A percentile compares a stretch with the other conserved stretches of the same genome.
Evolutionary conservation across 2,888 invertebrate species (phyloP).

Genomic region (Parasteatoda lunata): DNA sequence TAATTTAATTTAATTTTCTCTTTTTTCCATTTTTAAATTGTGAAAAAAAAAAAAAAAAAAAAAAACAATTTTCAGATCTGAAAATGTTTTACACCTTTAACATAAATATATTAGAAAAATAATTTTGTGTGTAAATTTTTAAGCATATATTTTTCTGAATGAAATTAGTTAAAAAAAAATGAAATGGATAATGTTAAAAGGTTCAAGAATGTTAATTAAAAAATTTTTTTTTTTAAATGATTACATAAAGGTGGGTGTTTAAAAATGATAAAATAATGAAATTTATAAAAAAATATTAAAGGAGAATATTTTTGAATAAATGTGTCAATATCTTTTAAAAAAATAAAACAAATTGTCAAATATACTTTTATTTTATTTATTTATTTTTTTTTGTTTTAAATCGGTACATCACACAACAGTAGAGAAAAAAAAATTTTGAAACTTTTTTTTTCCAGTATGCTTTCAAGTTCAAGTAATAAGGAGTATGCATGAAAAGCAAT

Average conservation of each 20-base stretch:
- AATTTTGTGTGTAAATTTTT: too few relatives aligned
- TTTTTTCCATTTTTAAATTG: too few relatives aligned
- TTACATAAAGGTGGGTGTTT: background rate
- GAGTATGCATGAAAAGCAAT: constrained; percentile 3
- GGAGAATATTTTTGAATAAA: background rate
- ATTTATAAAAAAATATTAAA: background rate
- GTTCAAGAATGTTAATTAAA: background rate
- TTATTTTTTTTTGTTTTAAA: background rate
- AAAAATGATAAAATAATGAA: background rate
- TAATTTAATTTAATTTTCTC: too few relatives aligned
- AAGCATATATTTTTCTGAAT: too few relatives aligned
- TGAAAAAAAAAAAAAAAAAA: too few relatives aligned
- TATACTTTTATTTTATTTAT: constrained; percentile 5
- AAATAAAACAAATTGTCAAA: background rate
- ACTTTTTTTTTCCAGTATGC: background rate
- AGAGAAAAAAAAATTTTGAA: background rate
- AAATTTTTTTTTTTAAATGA: background rate
- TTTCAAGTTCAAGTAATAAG: background rate
- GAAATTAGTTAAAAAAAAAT: too few relatives aligned
- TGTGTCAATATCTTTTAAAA: background rate
- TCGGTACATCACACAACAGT: constrained; percentile 2
- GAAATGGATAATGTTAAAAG: too few relatives aligned
- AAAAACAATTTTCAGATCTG: too few relatives aligned
- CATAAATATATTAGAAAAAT: too few relatives aligned
- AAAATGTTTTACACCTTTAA: too few relatives aligned